These are phyloP conservation scores for Phymatocera aterrima DNA, from an alignment of 2,888 invertebrate genomes.

Conservation along the genomic window DNA sequence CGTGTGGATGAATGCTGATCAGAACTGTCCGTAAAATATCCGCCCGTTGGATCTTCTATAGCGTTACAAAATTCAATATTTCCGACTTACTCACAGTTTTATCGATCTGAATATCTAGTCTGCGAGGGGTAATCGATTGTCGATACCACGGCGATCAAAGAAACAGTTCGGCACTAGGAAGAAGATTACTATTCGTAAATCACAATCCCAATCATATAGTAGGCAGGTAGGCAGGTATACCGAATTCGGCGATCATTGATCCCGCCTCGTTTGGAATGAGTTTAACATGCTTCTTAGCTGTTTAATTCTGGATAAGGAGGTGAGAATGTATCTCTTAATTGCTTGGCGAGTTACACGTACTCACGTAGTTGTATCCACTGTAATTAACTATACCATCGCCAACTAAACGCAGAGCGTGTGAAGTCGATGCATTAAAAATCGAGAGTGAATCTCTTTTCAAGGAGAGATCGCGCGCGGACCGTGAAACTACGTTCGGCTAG, in stretches of 20 bases:
- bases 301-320: background rate
- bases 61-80: too few species aligned
- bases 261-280: background rate
- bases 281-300: background rate
- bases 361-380: too few species aligned
- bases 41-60: too few species aligned
- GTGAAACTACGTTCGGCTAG: constrained; percentile 47
- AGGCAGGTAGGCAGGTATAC: too few species aligned
- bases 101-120: too few species aligned
- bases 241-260: constrained; percentile 1
- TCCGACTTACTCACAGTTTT: too few species aligned
- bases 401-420: constrained; percentile 48
- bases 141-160: background rate
- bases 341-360: too few species aligned
- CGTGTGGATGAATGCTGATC: background rate
- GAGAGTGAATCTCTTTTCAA: constrained; percentile 47
- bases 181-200: too few species aligned
- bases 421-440: constrained; percentile 49
- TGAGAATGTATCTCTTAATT: constrained; percentile 30
- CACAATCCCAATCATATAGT: background rate
- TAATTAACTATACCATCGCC: background rate
- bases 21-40: too few species aligned
- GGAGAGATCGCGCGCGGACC: constrained; percentile 50
- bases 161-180: background rate
- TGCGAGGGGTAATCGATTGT: too few species aligned